These are phyloP conservation scores for Gambusia holbrooki DNA, from an alignment of 2,113 vertebrate genomes.

Conservation along the genomic window DNA sequence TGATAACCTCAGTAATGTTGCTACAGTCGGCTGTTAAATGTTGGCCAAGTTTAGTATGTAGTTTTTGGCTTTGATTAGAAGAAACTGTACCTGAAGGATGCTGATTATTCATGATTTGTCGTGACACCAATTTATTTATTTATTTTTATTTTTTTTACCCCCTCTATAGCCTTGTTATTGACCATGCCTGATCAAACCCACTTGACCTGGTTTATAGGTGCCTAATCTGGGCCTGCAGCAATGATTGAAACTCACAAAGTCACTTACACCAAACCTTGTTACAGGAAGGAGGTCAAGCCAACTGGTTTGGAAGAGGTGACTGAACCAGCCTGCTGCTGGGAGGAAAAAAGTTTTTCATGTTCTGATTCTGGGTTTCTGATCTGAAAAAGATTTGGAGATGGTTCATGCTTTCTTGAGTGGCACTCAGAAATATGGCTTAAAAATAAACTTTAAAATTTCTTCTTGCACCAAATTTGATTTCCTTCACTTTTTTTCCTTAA, in stretches of 20 bases:
- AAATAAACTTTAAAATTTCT: too few relatives aligned
- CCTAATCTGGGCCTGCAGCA: conserved; percentile 51
- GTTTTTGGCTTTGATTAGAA: neutral
- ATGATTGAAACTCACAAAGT: conserved; percentile 31
- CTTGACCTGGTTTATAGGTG: conserved; percentile 41
- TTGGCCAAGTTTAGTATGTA: neutral
- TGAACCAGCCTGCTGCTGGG: neutral
- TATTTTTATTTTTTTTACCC: conserved; percentile 42
- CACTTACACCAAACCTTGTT: too few relatives aligned
- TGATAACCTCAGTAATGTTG: conserved; percentile 17
- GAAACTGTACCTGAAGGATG: neutral
- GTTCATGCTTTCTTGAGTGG: too few relatives aligned
- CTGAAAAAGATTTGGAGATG: neutral
- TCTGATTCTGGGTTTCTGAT: neutral
- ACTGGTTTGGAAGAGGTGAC: too few relatives aligned
- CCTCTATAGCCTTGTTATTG: conserved; percentile 8
- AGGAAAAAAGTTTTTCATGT: neutral
- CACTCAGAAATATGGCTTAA: too few relatives aligned
- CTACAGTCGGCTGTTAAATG: neutral
- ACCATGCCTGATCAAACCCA: conserved; percentile 24
- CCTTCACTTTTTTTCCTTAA: too few relatives aligned
- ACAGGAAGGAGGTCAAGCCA: neutral
- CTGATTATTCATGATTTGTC: conserved; percentile 21
- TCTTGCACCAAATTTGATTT: too few relatives aligned
- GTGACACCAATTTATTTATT: conserved; percentile 20